phyloP scores from a whole-genome alignment of 2,888 invertebrate species.

The Scaptomyza cyrtandrae region DNA sequence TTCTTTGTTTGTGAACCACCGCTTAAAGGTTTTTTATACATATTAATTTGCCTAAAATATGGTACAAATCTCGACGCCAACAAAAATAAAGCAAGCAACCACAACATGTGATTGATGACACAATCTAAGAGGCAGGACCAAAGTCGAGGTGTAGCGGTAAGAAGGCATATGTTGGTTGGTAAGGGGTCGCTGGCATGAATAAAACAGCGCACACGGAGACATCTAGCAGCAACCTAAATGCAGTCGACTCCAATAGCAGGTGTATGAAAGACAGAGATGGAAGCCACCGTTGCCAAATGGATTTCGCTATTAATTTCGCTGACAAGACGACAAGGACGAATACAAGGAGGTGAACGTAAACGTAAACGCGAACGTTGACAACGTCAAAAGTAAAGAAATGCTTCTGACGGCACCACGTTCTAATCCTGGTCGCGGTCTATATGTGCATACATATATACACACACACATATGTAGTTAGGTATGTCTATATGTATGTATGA shows the following conservation, averaged over 20 bases:
- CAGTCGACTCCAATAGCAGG: conserved; percentile 16
- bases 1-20: neutral
- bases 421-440: conserved; percentile 23
- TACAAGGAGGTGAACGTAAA: conserved; percentile 5
- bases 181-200: conserved; percentile 18
- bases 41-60: conserved; percentile 69
- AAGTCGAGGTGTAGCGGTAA: conserved; percentile 21
- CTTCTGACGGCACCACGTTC: conserved; percentile 50
- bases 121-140: conserved; percentile 52
- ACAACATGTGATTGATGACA: conserved; percentile 71
- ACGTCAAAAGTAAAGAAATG: conserved; percentile 69
- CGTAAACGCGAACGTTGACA: conserved; percentile 55
- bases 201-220: conserved; percentile 36
- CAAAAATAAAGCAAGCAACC: conserved; percentile 16
- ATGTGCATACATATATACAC: neutral
- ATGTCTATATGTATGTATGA: neutral
- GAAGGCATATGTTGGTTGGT: conserved; percentile 1
- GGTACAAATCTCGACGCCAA: conserved; percentile 43
- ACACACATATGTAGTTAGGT: neutral
- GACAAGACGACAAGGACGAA: conserved; percentile 51
- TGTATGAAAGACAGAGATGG: conserved; percentile 28
- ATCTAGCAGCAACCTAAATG: conserved; percentile 35
- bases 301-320: conserved; percentile 77
- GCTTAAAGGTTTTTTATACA: conserved; percentile 10
- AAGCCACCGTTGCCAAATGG: conserved; percentile 62